phyloP scores from a whole-genome alignment of 2,113 vertebrate genomes.

The Notiomystis cincta region DNA sequence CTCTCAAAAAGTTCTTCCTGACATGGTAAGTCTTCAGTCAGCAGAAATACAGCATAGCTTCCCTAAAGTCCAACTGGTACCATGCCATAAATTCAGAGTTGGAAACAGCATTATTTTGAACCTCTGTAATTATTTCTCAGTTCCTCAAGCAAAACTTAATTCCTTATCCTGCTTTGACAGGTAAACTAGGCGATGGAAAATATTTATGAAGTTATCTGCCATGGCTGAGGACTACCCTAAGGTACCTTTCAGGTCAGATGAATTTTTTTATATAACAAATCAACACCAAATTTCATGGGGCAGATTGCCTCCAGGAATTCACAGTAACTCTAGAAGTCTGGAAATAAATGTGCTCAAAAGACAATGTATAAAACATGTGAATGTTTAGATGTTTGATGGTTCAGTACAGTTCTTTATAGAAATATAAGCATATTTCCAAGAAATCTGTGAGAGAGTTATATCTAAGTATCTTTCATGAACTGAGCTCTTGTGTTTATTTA shows the following conservation, averaged over 20 bases:
- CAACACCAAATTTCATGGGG: not conserved
- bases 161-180: not conserved
- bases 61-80: not conserved
- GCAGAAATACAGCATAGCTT: not conserved
- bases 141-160: not conserved
- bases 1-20: not conserved
- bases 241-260: not conserved
- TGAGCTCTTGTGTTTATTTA: not conserved
- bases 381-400: not conserved
- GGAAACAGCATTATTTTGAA: not conserved
- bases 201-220: not conserved
- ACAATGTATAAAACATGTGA: not conserved
- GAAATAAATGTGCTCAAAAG: not conserved
- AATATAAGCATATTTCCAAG: not conserved
- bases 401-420: not conserved
- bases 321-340: not conserved
- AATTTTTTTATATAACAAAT: not conserved
- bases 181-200: not conserved
- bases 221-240: not conserved
- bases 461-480: not conserved
- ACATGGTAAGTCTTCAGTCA: not conserved
- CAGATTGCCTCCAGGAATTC: not conserved
- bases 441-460: not conserved
- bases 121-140: not conserved
- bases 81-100: not conserved